A percentile compares a stretch with the other conserved stretches of the same genome.
phyloP scores from a whole-genome alignment of 2,797 vertebrate genomes.

The Rhincodon typus region DNA sequence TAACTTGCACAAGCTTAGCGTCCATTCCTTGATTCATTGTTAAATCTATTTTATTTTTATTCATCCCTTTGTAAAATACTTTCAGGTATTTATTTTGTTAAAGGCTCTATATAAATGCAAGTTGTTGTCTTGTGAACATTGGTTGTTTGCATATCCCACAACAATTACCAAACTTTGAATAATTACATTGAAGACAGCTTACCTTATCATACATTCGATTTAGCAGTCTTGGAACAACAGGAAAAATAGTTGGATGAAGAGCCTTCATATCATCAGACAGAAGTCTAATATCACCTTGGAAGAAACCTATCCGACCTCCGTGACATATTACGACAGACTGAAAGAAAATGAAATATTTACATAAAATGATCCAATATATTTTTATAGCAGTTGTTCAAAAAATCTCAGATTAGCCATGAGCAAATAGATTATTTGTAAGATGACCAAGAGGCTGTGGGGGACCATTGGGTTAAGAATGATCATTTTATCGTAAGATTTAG shows the following conservation, averaged over 20 bases:
- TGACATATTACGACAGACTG: conserved; percentile 95
- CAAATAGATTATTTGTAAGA: background rate
- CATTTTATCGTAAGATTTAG: background rate
- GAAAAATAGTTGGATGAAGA: conserved; percentile 86
- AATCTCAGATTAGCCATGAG: background rate
- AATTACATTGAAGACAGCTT: conserved; percentile 40
- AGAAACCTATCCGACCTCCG: conserved; percentile 88
- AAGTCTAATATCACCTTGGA: conserved; percentile 93
- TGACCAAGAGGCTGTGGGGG: background rate
- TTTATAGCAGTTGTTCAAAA: background rate
- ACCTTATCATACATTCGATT: conserved; percentile 99
- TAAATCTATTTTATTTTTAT: background rate
- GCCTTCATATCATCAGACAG: conserved; percentile 95
- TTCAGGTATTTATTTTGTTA: background rate
- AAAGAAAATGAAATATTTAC: conserved; percentile 37
- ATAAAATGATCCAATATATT: background rate
- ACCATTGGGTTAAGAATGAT: background rate
- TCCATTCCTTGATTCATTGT: background rate
- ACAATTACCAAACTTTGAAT: background rate
- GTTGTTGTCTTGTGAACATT: background rate
- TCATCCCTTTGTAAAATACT: background rate
- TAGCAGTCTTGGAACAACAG: conserved; percentile 85
- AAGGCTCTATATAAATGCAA: background rate
- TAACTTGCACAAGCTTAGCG: background rate
- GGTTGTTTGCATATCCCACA: no score